Base-by-base conservation (phyloP, 2,888 invertebrate genomes). In the Notodonta ziczac region DNA sequence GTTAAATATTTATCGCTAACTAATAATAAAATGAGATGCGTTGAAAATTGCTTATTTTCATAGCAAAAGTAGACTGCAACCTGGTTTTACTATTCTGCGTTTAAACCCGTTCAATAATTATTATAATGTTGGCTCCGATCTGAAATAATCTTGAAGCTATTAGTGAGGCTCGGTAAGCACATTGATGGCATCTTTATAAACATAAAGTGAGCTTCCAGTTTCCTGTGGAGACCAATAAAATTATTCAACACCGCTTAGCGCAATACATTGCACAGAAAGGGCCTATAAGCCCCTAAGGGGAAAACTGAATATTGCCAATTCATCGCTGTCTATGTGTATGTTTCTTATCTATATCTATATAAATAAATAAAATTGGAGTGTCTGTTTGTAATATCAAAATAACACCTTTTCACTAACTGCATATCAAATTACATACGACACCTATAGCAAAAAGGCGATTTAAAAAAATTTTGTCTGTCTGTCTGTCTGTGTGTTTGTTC, bases 111-210 rank as follows among this genome's bases (percentile, higher is more conserved):
- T 5, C 46, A 4, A 46, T 46, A 5, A n/a, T 46, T n/a, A n/a
- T n/a, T 46, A 44, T 44, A 46, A 46, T n/a, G n/a, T 5, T 2
- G 24, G 46, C 13, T 46, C 5, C n/a, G 46, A 50, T 50, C 50
- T 16, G 8, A n/a, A 48, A 50, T 50, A 46, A 50, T 50, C 50
- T n/a, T 48, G 48, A 14, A 48, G 48, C n/a, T 50, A 50, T 50
- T 12, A 16, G 16, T 50, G 8, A 50, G 9, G 50, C 46, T 46
- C 8, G 8, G 16, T 24, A 24, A 24, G 24, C 16, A 9, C 50
- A 0, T 16, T 50, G 50, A 7, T 16, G 50, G 50, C 50, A 8
- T 16, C 14, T 50, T 50, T 50, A 48, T 50, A 50, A 10, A 50
- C 14, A 0, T 50, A n/a, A 24, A 48, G 6, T 6, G n/a, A 10